Base-by-base conservation (phyloP, 2,797 vertebrate genomes). In the Gymnothorax javanicus region DNA sequence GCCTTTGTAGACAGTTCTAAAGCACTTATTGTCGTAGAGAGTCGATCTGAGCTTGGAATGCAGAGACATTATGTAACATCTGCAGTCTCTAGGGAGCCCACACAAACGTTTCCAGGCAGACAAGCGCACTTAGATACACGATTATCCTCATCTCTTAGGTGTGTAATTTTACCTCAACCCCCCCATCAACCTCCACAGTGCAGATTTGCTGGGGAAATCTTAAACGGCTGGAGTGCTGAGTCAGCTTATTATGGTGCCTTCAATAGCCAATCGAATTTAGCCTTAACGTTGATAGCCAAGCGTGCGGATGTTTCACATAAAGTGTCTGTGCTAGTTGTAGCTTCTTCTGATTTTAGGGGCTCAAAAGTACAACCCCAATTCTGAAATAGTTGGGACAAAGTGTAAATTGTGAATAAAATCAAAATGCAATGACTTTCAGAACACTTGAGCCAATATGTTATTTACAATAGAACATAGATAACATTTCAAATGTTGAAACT, bases 41-140 rank as follows among this genome's bases (percentile, higher is more conserved):
- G 81, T 67, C 23, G 82, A 75, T 58, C 52, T 59, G n/a, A 82
- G 86, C 54, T 58, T 17, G 54, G 62, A 84, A 87, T 77, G 82
- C 82, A 62, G 86, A 25, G 69, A 75, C 57, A 59, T 87, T 87
- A 87, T 54, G 82, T 79, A 79, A 87, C 83, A 87, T 87, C 86
- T 87, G 86, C 86, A 87, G 86, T 83, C 52, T 87, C 69, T 69
- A 23, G 82, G 82, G 86, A 52, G 82, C 86, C 57, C 54, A 52
- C 67, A 54, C 54, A 84, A 57, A 75, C 25, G 75, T 73, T 43
- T 57, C 71, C 59, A 69, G 54, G 56, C 57, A 84, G 20, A 54
- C 23, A 17, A 83, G n/a, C 43, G 13, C 27, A 12, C 82, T 54
- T 54, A 54, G 54, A 58, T n/a, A 83, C 82, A 52, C 60, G n/a